These are phyloP conservation scores for Acanthornis magna DNA, from an alignment of 2,797 vertebrate species.

Conservation along the genomic window DNA sequence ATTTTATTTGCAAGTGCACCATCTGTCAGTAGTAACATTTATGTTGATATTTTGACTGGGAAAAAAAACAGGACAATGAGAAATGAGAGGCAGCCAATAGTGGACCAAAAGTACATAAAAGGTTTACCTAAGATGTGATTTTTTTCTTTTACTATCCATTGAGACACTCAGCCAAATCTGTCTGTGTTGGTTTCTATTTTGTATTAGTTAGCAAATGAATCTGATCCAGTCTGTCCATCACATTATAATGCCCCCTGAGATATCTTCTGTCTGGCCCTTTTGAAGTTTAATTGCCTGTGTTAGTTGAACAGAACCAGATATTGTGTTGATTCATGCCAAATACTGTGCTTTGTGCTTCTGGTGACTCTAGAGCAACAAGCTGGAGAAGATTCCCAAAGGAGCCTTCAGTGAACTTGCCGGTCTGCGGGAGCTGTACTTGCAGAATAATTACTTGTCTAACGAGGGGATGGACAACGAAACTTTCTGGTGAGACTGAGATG, in stretches of 20 bases:
- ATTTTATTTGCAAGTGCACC: background rate
- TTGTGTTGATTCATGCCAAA: background rate
- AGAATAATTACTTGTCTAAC: conserved; percentile 92
- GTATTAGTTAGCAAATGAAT: background rate
- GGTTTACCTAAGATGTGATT: background rate
- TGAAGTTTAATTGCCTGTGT: background rate
- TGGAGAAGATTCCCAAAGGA: conserved; percentile 91
- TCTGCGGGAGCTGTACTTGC: conserved; percentile 92
- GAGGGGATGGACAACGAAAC: conserved; percentile 93
- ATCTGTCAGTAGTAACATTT: background rate
- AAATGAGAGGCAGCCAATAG: background rate
- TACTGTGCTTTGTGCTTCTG: conserved; percentile 20
- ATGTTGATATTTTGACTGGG: background rate
- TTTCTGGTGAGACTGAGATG: conserved; percentile 84
- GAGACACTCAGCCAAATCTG: background rate
- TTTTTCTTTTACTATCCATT: background rate
- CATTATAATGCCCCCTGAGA: background rate
- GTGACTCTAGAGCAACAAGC: conserved; percentile 87
- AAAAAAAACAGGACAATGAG: background rate
- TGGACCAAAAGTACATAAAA: background rate
- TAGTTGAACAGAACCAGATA: background rate
- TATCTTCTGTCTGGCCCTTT: background rate
- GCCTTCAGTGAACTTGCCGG: conserved; percentile 85
- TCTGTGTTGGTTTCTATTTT: background rate
- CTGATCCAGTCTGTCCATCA: background rate